These are phyloP conservation scores for Cheilosia vernalis DNA, from an alignment of 2,888 invertebrate genomes.

Conservation along the genomic window DNA sequence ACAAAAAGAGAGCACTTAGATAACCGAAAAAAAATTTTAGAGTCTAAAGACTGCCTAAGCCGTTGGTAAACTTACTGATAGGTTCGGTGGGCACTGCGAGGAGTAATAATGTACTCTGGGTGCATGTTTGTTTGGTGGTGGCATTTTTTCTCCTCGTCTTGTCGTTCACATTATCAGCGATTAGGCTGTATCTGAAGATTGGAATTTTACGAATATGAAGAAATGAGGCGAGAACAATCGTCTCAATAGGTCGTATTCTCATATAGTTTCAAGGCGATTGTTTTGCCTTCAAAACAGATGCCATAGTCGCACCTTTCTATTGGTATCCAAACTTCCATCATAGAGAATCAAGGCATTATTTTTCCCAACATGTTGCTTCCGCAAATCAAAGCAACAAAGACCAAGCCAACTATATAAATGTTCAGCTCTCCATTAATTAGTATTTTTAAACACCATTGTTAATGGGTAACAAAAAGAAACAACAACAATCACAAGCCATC, in stretches of 20 bases:
- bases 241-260: too few relatives aligned
- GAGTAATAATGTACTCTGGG: slow-evolving; percentile 13
- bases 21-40: slow-evolving; percentile 41
- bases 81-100: slow-evolving; percentile 32
- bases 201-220: neutral
- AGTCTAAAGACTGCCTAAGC: slow-evolving; percentile 30
- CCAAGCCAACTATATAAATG: slow-evolving; percentile 34
- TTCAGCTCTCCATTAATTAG: slow-evolving; percentile 50
- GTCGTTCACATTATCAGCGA: slow-evolving; percentile 28
- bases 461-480: slow-evolving; percentile 35
- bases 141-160: slow-evolving; percentile 1
- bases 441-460: slow-evolving; percentile 56
- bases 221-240: too few relatives aligned
- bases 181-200: slow-evolving; percentile 12
- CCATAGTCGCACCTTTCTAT: too few relatives aligned
- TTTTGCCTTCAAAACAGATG: too few relatives aligned
- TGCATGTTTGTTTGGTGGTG: slow-evolving; percentile 38
- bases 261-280: too few relatives aligned
- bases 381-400: slow-evolving; percentile 37
- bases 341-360: neutral
- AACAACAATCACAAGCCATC: slow-evolving; percentile 64
- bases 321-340: neutral
- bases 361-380: slow-evolving; percentile 11
- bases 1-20: slow-evolving; percentile 43
- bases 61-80: slow-evolving; percentile 56